Evolutionary conservation across 23 tunicate species (phyloP), one percentile per base, ranked within the genome.

Genomic region (Halocynthia roretzi): DNA sequence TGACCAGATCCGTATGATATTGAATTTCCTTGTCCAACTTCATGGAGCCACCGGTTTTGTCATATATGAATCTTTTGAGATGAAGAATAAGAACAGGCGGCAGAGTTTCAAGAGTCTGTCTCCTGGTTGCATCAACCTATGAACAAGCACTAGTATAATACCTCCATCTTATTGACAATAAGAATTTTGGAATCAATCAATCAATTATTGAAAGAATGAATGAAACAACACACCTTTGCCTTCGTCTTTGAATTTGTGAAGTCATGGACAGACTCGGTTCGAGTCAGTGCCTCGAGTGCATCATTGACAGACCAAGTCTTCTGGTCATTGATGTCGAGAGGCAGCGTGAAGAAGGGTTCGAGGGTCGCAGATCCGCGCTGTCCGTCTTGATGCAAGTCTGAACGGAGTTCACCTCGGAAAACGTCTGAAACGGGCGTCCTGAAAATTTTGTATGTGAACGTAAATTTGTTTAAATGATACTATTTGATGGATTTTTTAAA

Each of bases 1-100:
- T 81, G 17, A 85, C 72, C 51, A 90, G 79, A 51, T 90, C 97
- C 2, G 91, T 90, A 21, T 81, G 87, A 51, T 80, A 90, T 69
- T 90, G 91, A 76, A 90, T 73, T 65, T 77, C 64, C 61, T 72
- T 71, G 54, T 90, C 87, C 22, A 90, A 77, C 62, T 90, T 90
- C 67, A 80, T 71, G 51, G 82, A 77, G 15, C 90, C 90, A 10
- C 97, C 97, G 10, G 76, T 61, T 77, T 90, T 90, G 73, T 89
- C 85, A 53, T 85, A 90, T 54, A 90, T 86, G 70, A 90, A 90
- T 9, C 97, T 76, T 66, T 90, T 90, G 52, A 90, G 71, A 77
- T 90, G 97, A 51, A 90, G 71, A 77, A 90, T 90, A 18, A 90
- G 71, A 44, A 90, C 80, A 8, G 97, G 97, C 0, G 97, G 97